Conservation (phyloP, 2,888 invertebrate genomes). For the Luperina testacea region DNA sequence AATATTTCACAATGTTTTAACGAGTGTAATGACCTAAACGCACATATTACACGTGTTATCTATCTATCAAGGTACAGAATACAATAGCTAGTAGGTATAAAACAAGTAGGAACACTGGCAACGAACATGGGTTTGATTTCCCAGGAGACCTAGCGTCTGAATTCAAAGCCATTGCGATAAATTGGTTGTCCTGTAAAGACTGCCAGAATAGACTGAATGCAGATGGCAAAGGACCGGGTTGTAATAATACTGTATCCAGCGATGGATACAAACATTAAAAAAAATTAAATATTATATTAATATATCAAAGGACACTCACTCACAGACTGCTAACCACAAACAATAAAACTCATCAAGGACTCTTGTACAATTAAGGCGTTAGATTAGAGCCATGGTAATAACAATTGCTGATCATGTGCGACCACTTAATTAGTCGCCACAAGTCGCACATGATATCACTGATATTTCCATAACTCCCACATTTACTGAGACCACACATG, state of each 20-base stretch:
- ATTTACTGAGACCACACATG: constrained; percentile 58
- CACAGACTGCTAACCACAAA: background rate
- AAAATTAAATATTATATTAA: too few relatives aligned
- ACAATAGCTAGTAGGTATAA: background rate
- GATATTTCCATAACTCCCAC: constrained; percentile 56
- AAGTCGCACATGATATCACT: constrained; percentile 67
- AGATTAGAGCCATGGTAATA: constrained; percentile 25
- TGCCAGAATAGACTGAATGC: background rate
- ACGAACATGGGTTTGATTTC: constrained; percentile 10
- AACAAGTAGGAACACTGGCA: background rate
- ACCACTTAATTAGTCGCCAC: constrained; percentile 59
- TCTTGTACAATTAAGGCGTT: constrained; percentile 31
- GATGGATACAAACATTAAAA: background rate
- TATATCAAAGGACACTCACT: background rate
- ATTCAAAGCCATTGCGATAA: background rate
- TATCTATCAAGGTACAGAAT: background rate
- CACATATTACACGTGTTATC: background rate
- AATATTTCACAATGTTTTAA: background rate
- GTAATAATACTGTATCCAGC: background rate
- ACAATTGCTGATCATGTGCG: constrained; percentile 47
- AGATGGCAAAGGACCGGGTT: background rate
- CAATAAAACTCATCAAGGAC: constrained; percentile 26
- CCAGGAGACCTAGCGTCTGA: background rate
- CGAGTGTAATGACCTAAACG: background rate
- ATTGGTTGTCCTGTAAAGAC: background rate